Evolutionary conservation across 2,113 vertebrate species (phyloP).

Genomic region (Syngnathus floridae): DNA sequence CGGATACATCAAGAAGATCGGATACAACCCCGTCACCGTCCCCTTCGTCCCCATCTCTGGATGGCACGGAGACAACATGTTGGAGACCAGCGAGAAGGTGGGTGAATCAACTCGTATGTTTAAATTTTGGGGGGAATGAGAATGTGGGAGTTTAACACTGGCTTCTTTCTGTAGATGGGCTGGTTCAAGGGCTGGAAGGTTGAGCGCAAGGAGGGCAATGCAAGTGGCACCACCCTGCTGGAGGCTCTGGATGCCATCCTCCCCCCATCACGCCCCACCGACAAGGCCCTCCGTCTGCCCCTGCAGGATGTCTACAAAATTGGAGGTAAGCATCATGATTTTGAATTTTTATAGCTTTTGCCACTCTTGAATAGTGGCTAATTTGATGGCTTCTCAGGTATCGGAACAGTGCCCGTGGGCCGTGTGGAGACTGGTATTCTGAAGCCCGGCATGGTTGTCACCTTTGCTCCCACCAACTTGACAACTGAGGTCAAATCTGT

Average conservation of each 20-base stretch:
- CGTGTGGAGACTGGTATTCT: conserved; percentile 74
- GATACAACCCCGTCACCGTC: conserved; percentile 70
- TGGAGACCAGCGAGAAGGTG: conserved; percentile 67
- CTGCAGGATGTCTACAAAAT: conserved; percentile 81
- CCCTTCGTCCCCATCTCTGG: conserved; percentile 77
- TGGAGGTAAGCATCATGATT: conserved; percentile 50
- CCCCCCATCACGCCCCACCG: conserved; percentile 63
- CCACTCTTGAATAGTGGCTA: neutral
- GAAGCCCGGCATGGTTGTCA: conserved; percentile 72
- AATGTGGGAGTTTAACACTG: neutral
- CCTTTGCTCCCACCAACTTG: conserved; percentile 69
- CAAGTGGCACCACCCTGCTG: conserved; percentile 60
- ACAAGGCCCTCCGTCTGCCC: conserved; percentile 72
- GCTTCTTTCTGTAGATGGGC: conserved; percentile 48
- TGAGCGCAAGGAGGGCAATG: conserved; percentile 70
- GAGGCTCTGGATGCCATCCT: conserved; percentile 73
- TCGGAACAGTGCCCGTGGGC: conserved; percentile 75
- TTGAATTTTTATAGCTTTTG: too few relatives aligned
- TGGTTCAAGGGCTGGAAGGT: conserved; percentile 78
- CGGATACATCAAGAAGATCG: conserved; percentile 77
- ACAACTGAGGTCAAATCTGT: conserved; percentile 78
- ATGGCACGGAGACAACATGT: conserved; percentile 78
- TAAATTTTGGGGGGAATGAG: too few relatives aligned
- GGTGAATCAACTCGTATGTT: neutral
- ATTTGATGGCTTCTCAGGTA: conserved; percentile 46